Conservation (phyloP, 2,888 invertebrate species). For the Lepetodrilus schrolli region DNA sequence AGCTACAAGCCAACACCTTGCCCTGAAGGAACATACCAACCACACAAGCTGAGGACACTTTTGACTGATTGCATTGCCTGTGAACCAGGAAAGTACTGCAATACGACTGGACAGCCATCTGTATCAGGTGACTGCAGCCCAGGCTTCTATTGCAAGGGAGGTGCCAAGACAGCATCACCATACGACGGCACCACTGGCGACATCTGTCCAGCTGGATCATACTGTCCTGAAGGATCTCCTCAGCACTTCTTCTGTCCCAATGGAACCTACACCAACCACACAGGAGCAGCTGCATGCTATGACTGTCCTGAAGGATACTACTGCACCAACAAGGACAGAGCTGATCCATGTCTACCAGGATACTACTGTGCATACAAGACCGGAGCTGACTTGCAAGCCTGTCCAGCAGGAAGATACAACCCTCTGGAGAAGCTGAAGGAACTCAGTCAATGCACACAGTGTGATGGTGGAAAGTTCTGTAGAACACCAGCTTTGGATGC, state of each 20-base stretch:
- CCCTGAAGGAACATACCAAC: slow-evolving; percentile 70
- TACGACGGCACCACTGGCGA: slow-evolving; percentile 67
- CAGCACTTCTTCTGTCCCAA: slow-evolving; percentile 67
- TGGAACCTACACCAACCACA: slow-evolving; percentile 72
- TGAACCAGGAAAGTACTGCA: slow-evolving; percentile 69
- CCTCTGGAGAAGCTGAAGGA: slow-evolving; percentile 56
- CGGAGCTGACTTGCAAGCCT: slow-evolving; percentile 69
- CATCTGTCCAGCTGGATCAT: slow-evolving; percentile 70
- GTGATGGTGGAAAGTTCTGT: slow-evolving; percentile 72
- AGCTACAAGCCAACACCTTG: slow-evolving; percentile 68
- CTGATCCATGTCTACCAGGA: slow-evolving; percentile 67
- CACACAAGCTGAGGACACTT: slow-evolving; percentile 55
- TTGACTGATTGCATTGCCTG: slow-evolving; percentile 64
- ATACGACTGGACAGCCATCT: slow-evolving; percentile 57
- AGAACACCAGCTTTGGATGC: slow-evolving; percentile 54
- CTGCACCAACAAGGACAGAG: slow-evolving; percentile 67
- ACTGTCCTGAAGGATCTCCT: slow-evolving; percentile 64
- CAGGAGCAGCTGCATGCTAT: slow-evolving; percentile 67
- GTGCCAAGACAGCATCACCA: slow-evolving; percentile 62
- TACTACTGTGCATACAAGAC: slow-evolving; percentile 70
- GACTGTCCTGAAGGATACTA: slow-evolving; percentile 71
- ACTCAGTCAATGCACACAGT: slow-evolving; percentile 67
- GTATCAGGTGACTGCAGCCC: slow-evolving; percentile 65
- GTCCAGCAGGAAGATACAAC: slow-evolving; percentile 72
- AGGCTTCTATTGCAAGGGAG: slow-evolving; percentile 68